A percentile compares a stretch with the other conserved stretches of the same genome.
These are phyloP conservation scores for Pipistrellus pygmaeus DNA, from an alignment of 2,797 vertebrate species.

Conservation along the genomic window DNA sequence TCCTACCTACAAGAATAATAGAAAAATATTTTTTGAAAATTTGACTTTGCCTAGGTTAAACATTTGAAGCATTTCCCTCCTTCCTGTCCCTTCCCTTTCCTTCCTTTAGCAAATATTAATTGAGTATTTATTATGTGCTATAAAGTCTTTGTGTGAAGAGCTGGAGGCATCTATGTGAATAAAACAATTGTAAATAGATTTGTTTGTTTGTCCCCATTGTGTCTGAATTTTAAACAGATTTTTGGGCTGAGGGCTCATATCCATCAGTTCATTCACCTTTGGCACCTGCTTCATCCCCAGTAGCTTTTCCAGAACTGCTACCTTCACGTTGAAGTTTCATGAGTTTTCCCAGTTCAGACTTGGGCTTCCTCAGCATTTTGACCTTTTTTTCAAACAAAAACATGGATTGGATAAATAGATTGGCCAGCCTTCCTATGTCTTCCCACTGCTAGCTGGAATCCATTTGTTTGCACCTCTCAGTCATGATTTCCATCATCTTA, in stretches of 20 bases:
- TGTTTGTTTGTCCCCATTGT: background rate
- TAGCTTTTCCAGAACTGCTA: background rate
- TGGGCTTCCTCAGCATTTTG: background rate
- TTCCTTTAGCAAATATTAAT: background rate
- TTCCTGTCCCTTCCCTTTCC: background rate
- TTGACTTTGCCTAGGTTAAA: background rate
- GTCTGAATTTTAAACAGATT: background rate
- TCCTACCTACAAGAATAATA: background rate
- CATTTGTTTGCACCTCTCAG: background rate
- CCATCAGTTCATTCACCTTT: background rate
- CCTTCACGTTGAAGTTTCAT: background rate
- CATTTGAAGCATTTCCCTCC: background rate
- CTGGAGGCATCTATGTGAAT: background rate
- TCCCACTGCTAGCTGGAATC: background rate
- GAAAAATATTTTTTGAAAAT: background rate
- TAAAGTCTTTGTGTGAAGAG: background rate
- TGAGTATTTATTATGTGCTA: background rate
- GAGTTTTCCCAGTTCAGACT: background rate
- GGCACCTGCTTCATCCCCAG: background rate
- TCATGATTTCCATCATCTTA: background rate
- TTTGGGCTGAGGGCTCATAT: background rate
- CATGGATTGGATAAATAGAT: background rate
- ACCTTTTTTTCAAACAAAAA: background rate
- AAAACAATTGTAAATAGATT: background rate
- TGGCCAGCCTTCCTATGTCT: background rate